Evolutionary conservation across 2,797 vertebrate species (phyloP).

Genomic region (Antennarius maculatus): DNA sequence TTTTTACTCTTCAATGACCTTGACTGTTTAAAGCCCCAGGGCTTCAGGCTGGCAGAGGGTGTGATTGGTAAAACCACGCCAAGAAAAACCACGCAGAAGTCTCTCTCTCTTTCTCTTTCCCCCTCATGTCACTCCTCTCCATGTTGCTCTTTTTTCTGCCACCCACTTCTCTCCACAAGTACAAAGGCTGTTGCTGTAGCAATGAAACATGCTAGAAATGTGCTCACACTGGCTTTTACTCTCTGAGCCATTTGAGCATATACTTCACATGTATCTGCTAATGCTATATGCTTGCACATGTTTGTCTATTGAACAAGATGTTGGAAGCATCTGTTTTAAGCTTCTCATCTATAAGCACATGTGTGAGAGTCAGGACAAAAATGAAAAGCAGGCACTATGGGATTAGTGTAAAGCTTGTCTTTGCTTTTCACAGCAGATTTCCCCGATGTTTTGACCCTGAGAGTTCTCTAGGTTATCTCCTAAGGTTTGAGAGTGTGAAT

Average conservation of each 20-base stretch:
- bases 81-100: conserved; percentile 63
- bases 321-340: background rate
- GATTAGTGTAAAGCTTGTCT: conserved; percentile 51
- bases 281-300: conserved; percentile 2
- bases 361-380: conserved; percentile 7
- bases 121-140: conserved; percentile 56
- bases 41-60: conserved; percentile 59
- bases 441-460: conserved; percentile 31
- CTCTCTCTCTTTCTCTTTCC: conserved; percentile 35
- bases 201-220: conserved; percentile 73
- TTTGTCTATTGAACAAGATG: conserved; percentile 28
- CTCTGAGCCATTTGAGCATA: conserved; percentile 54
- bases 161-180: conserved; percentile 72
- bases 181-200: conserved; percentile 80
- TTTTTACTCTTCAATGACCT: conserved; percentile 72
- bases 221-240: conserved; percentile 66
- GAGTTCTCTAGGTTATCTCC: conserved; percentile 42
- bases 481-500: conserved; percentile 22
- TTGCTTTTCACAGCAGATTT: conserved; percentile 52
- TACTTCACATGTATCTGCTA: conserved; percentile 26
- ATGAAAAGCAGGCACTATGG: conserved; percentile 1
- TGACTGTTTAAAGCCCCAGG: conserved; percentile 63
- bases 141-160: conserved; percentile 62
- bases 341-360: background rate
- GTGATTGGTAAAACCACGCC: conserved; percentile 50